Evolutionary conservation across 2,113 vertebrate genomes (phyloP).

Genomic region (Isurus oxyrinchus): DNA sequence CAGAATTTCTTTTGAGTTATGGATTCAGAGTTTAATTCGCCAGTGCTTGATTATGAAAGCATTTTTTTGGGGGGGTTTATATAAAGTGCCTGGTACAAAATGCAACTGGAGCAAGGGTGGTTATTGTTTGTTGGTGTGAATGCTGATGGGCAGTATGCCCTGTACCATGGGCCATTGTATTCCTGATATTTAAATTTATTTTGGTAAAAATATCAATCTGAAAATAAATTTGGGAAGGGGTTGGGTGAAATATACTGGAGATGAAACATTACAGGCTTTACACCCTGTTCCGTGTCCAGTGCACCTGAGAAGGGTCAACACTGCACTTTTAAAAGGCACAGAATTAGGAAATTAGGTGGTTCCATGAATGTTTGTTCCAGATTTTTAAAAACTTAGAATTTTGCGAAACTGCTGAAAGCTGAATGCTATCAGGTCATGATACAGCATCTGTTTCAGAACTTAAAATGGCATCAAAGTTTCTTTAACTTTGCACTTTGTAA

Average conservation of each 20-base stretch:
- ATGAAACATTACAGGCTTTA: too few relatives aligned
- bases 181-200: not conserved
- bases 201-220: not conserved
- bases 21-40: not conserved
- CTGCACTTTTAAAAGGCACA: too few relatives aligned
- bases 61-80: not conserved
- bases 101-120: not conserved
- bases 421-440: not conserved
- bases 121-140: not conserved
- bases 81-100: not conserved
- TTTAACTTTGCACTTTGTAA: not conserved
- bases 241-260: not conserved
- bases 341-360: too few relatives aligned
- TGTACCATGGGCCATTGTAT: not conserved
- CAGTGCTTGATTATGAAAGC: not conserved
- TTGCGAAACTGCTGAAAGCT: not conserved
- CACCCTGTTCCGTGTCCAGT: too few relatives aligned
- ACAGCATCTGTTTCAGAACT: not conserved
- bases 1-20: not conserved
- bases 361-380: not conserved
- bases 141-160: not conserved
- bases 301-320: too few relatives aligned
- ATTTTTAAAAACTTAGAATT: not conserved
- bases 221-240: too few relatives aligned
- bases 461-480: not conserved